Evolutionary conservation across 2,888 invertebrate genomes (phyloP).

Genomic region (Himalopsyche japonica): DNA sequence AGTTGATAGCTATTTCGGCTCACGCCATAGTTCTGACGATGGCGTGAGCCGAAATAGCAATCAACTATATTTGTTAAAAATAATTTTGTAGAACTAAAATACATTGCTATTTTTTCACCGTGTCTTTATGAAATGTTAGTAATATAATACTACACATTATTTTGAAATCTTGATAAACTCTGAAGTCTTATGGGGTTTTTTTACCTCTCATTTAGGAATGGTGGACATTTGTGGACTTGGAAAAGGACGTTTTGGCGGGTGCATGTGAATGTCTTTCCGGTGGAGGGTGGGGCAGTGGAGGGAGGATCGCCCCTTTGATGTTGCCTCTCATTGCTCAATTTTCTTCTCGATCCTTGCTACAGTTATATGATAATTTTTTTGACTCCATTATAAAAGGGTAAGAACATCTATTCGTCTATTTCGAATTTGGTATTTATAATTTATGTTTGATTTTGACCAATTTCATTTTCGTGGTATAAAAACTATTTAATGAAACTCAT

Average conservation of each 20-base stretch:
- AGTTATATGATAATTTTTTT: conserved; percentile 71
- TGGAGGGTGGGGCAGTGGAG: conserved; percentile 79
- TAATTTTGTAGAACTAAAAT: too few species aligned
- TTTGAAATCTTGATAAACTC: not conserved
- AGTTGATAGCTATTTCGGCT: too few species aligned
- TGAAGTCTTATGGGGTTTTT: not conserved
- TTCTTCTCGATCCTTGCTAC: conserved; percentile 57
- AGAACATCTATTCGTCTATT: conserved; percentile 41
- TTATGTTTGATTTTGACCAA: too few species aligned
- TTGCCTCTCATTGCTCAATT: conserved; percentile 76
- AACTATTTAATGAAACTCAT: too few species aligned
- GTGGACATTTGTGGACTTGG: conserved; percentile 70
- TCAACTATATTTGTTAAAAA: too few species aligned
- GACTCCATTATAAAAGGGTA: conserved; percentile 70
- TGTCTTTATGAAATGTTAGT: too few species aligned
- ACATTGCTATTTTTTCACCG: too few species aligned
- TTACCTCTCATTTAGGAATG: conserved; percentile 62
- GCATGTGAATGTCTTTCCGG: conserved; percentile 67
- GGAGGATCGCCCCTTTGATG: conserved; percentile 71
- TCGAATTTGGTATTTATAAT: too few species aligned
- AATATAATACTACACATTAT: too few species aligned
- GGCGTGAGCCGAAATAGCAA: too few species aligned
- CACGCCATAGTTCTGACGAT: too few species aligned
- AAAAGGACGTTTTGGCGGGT: conserved; percentile 74
- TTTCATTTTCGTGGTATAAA: too few species aligned